phyloP scores from a whole-genome alignment of 2,113 vertebrate genomes.

The Ceyx cyanopectus region DNA sequence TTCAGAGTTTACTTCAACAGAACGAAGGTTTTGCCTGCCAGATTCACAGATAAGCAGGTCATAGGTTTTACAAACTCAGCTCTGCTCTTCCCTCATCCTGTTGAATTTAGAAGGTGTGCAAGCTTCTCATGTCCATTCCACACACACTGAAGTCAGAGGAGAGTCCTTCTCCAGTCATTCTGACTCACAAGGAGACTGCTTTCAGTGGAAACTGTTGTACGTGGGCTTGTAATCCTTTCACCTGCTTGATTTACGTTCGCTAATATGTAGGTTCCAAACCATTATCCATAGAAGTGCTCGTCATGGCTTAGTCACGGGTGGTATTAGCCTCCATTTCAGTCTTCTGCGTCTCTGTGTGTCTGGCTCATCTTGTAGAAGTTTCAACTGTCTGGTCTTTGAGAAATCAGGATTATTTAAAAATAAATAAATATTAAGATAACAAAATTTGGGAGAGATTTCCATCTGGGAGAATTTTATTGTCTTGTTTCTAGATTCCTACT shows the following conservation, averaged over 20 bases:
- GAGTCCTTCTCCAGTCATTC: not conserved
- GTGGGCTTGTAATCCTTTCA: not conserved
- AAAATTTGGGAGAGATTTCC: not conserved
- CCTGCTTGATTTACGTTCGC: not conserved
- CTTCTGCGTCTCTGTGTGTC: not conserved
- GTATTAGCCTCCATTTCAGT: slow-evolving; percentile 9
- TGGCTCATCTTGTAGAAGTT: not conserved
- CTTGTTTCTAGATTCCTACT: not conserved
- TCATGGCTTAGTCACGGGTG: not conserved
- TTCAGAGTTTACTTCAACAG: not conserved
- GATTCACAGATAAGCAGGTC: not conserved
- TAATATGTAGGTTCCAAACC: not conserved
- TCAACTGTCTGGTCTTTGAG: not conserved
- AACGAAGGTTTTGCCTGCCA: not conserved
- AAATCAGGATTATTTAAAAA: not conserved
- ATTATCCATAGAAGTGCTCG: not conserved
- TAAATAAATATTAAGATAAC: too few species aligned
- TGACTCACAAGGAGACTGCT: not conserved
- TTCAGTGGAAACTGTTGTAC: not conserved
- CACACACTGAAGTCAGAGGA: not conserved
- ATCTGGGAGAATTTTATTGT: not conserved
- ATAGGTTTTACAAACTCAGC: not conserved
- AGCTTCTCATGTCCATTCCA: not conserved
- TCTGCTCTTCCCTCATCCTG: not conserved
- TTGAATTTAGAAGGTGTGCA: not conserved